A percentile compares a stretch with the other conserved stretches of the same genome.
Evolutionary conservation across 1,140 invertebrate species (phyloP).

Genomic region (Aphis gossypii): DNA sequence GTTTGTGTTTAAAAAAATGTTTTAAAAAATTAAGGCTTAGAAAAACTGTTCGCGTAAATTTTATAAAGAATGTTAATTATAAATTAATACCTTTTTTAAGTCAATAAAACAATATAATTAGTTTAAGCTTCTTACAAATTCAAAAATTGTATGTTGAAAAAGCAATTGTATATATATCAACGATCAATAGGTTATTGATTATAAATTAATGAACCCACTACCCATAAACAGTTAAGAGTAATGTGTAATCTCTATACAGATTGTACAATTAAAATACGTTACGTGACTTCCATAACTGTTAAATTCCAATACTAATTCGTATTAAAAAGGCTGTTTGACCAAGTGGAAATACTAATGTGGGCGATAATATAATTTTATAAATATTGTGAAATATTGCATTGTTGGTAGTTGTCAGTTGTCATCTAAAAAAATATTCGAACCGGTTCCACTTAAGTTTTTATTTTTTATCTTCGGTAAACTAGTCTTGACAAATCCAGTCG

Average conservation of each 20-base stretch:
- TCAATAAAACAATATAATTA: too few relatives aligned
- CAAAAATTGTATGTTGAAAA: background rate
- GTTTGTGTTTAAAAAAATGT: background rate
- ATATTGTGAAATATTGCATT: slow-evolving; percentile 57
- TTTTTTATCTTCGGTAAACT: slow-evolving; percentile 49
- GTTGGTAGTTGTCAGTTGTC: slow-evolving; percentile 52
- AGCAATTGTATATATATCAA: background rate
- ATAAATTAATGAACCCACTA: background rate
- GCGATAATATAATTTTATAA: slow-evolving; percentile 51
- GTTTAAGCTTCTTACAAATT: background rate
- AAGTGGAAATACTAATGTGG: background rate
- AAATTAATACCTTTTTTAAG: background rate
- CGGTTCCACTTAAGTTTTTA: slow-evolving; percentile 40
- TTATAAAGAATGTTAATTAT: background rate
- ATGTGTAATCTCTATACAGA: background rate
- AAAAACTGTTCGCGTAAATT: too few relatives aligned
- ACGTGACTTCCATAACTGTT: background rate
- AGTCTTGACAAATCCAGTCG: slow-evolving; percentile 57
- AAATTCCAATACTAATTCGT: slow-evolving; percentile 10
- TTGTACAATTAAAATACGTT: background rate
- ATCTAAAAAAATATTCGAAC: slow-evolving; percentile 46
- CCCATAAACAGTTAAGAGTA: background rate
- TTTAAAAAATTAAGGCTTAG: background rate
- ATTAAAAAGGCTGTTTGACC: background rate
- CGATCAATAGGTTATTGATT: background rate